phyloP scores from a whole-genome alignment of 2,888 invertebrate species.

The Isoperla grammatica region DNA sequence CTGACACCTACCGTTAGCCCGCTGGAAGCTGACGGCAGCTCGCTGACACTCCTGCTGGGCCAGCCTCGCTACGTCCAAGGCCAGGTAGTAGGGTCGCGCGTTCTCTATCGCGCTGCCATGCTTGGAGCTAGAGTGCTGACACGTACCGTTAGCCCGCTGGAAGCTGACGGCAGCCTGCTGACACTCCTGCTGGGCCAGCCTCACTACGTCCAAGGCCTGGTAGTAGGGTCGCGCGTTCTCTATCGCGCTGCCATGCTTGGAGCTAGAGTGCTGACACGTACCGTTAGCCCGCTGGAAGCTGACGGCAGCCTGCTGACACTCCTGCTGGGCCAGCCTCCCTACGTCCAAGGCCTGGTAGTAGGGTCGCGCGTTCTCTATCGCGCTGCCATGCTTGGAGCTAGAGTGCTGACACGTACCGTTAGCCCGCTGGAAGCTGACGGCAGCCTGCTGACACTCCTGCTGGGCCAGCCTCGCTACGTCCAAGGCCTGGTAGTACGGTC shows the following conservation, averaged over 20 bases:
- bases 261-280: too few relatives aligned
- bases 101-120: conserved; percentile 79
- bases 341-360: conserved; percentile 71
- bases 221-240: conserved; percentile 87
- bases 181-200: conserved; percentile 58
- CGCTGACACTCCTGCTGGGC: conserved; percentile 71
- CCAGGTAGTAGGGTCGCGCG: conserved; percentile 86
- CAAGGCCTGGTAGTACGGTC: conserved; percentile 82
- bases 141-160: conserved; percentile 84
- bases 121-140: too few relatives aligned
- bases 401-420: too few relatives aligned
- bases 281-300: conserved; percentile 87
- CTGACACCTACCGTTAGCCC: conserved; percentile 85
- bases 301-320: conserved; percentile 86
- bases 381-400: conserved; percentile 76
- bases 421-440: conserved; percentile 83
- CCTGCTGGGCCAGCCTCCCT: conserved; percentile 45
- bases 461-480: conserved; percentile 38
- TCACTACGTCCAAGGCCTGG: conserved; percentile 54
- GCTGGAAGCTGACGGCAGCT: conserved; percentile 84
- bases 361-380: conserved; percentile 81
- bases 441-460: conserved; percentile 81
- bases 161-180: conserved; percentile 87
- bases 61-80: conserved; percentile 42
- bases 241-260: conserved; percentile 78